These are phyloP conservation scores for Meteorus cinctellus DNA, from an alignment of 2,888 invertebrate genomes.

Conservation along the genomic window DNA sequence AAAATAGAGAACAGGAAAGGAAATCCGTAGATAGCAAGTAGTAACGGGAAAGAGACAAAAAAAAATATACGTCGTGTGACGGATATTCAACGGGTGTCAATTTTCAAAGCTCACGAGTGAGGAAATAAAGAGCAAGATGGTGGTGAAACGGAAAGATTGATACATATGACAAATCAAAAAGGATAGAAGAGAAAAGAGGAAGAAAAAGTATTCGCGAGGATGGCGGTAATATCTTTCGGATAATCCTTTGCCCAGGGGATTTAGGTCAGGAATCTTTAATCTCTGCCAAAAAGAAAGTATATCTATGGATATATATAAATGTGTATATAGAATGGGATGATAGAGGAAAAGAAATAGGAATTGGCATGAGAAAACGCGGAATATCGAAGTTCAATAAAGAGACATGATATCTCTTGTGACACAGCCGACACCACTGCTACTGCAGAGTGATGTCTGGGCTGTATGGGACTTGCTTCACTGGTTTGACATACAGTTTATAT, in stretches of 20 bases:
- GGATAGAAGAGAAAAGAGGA: slow-evolving; percentile 45
- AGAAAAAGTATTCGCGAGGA: slow-evolving; percentile 53
- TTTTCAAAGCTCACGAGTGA: neutral
- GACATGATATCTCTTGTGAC: slow-evolving; percentile 27
- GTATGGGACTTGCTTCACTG: slow-evolving; percentile 15
- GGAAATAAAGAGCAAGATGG: slow-evolving; percentile 33
- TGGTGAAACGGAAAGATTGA: neutral
- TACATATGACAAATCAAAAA: slow-evolving; percentile 28
- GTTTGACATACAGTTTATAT: slow-evolving; percentile 16
- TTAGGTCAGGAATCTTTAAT: slow-evolving; percentile 64
- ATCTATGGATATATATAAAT: neutral
- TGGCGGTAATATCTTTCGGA: slow-evolving; percentile 64
- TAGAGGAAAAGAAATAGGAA: slow-evolving; percentile 30
- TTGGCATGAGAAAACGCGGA: slow-evolving; percentile 10
- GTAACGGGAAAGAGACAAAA: slow-evolving; percentile 15
- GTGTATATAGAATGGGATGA: neutral
- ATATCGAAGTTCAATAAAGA: slow-evolving; percentile 23
- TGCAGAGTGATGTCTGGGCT: slow-evolving; percentile 16
- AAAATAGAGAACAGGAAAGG: neutral
- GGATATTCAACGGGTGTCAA: slow-evolving; percentile 1
- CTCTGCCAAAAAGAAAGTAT: slow-evolving; percentile 48
- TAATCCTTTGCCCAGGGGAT: slow-evolving; percentile 61
- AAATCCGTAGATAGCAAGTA: neutral
- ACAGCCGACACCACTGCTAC: neutral
- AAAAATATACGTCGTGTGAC: neutral